Conservation (phyloP, 2,797 vertebrate species). For the Rhinogobio ventralis region DNA sequence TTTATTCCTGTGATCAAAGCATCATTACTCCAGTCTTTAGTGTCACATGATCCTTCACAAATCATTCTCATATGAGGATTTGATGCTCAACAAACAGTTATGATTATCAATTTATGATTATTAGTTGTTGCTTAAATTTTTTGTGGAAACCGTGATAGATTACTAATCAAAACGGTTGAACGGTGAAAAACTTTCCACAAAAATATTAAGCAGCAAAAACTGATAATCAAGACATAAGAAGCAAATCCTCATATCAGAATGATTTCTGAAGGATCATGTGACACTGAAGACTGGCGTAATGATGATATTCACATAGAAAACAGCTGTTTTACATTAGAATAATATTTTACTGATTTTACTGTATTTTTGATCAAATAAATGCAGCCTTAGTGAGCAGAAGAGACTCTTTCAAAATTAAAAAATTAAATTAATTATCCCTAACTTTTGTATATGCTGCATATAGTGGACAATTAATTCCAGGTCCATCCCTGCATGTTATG, state of each 20-base stretch:
- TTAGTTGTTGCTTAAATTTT: no score
- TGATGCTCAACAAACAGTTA: no score
- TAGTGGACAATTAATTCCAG: background rate
- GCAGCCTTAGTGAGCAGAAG: background rate
- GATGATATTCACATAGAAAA: background rate
- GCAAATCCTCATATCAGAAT: no score
- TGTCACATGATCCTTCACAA: no score
- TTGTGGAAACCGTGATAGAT: background rate
- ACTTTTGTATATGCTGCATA: background rate
- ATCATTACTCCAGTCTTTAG: no score
- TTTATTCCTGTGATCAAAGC: no score
- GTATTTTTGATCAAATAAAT: background rate
- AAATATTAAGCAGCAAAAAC: background rate
- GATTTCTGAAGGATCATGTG: no score
- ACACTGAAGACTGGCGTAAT: no score
- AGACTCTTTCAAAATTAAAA: background rate
- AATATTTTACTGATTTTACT: background rate
- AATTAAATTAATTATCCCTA: background rate
- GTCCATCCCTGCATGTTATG: no score
- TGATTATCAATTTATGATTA: no score
- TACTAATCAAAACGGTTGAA: background rate
- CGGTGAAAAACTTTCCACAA: no score
- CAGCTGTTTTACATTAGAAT: fast-evolving
- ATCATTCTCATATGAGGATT: no score
- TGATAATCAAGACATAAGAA: background rate